phyloP scores from a whole-genome alignment of 2,797 vertebrate genomes.

The Urocyon cinereoargenteus region DNA sequence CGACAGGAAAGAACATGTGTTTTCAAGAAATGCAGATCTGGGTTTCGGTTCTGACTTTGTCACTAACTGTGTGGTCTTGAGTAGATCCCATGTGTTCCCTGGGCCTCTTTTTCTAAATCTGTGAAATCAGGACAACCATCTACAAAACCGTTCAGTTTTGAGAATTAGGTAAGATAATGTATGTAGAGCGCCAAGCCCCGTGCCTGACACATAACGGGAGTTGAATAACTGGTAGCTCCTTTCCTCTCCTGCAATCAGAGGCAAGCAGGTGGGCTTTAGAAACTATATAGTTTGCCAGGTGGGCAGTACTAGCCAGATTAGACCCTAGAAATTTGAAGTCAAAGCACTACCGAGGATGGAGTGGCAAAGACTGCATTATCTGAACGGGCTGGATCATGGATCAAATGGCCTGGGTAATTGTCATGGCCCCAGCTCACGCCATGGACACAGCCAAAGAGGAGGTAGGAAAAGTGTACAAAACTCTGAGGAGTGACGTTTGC shows the following conservation, averaged over 20 bases:
- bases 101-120: neutral
- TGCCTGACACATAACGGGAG: neutral
- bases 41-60: constrained; percentile 54
- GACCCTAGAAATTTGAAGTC: neutral
- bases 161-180: neutral
- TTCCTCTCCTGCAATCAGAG: neutral
- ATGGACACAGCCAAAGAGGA: neutral
- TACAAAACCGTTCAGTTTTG: neutral
- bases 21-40: constrained; percentile 60
- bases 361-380: neutral
- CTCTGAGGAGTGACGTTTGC: constrained; percentile 6
- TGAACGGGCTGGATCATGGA: neutral
- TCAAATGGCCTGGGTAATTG: neutral
- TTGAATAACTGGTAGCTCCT: neutral
- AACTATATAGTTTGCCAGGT: neutral
- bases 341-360: neutral
- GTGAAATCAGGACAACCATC: neutral
- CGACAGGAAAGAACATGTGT: neutral
- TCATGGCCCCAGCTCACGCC: neutral
- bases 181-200: neutral
- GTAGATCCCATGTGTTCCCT: neutral
- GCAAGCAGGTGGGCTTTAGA: neutral
- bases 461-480: neutral
- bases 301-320: neutral
- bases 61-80: neutral